phyloP scores from a whole-genome alignment of 1,140 invertebrate genomes.

The Pogonomyrmex barbatus region DNA sequence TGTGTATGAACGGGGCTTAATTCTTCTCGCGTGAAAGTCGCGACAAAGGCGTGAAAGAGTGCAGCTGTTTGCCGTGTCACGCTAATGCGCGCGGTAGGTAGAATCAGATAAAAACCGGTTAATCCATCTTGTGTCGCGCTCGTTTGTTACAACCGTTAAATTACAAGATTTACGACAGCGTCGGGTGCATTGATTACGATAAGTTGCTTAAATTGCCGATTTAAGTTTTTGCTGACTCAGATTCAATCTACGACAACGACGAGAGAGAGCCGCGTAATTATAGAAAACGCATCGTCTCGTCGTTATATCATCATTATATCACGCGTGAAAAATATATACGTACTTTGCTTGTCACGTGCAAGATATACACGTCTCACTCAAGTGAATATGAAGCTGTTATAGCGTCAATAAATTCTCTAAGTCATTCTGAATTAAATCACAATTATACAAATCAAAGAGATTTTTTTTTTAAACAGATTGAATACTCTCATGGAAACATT shows the following conservation, averaged over 20 bases:
- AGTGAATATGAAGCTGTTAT: background rate
- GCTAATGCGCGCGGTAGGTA: conserved; percentile 57
- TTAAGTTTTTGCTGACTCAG: background rate
- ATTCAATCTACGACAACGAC: background rate
- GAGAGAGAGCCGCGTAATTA: background rate
- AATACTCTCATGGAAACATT: conserved; percentile 7
- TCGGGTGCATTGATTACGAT: conserved; percentile 39
- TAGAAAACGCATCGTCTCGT: background rate
- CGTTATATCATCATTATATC: conserved; percentile 7
- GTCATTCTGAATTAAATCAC: background rate
- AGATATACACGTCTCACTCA: background rate
- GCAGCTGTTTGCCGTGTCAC: conserved; percentile 53
- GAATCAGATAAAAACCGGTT: conserved; percentile 62
- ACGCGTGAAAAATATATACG: background rate
- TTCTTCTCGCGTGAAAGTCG: conserved; percentile 57
- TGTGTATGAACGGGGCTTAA: conserved; percentile 46
- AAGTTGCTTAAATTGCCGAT: conserved; percentile 46
- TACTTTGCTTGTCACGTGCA: background rate
- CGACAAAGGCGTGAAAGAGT: conserved; percentile 51
- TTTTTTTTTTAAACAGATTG: background rate
- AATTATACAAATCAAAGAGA: background rate
- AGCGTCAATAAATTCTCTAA: background rate
- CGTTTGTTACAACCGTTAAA: conserved; percentile 55
- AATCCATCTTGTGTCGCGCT: conserved; percentile 53
- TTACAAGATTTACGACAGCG: conserved; percentile 55